Conservation (phyloP, 2,113 vertebrate species). For the Oreochromis niloticus region DNA sequence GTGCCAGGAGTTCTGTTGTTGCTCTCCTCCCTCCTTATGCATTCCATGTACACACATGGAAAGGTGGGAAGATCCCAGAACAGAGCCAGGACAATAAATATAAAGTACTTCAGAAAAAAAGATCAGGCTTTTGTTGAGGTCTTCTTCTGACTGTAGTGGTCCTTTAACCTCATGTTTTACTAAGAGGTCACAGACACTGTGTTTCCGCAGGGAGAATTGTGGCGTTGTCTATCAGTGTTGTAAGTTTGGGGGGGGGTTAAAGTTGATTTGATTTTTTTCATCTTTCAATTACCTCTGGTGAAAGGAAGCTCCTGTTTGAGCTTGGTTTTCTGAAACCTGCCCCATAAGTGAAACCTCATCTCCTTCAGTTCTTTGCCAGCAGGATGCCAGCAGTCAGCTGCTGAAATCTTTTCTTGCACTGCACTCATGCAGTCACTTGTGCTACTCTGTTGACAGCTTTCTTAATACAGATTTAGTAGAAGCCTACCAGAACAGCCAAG, state of each 20-base stretch:
- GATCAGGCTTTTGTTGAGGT: background rate
- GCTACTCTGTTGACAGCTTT: background rate
- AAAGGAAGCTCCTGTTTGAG: background rate
- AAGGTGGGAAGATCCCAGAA: background rate
- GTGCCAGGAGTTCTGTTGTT: background rate
- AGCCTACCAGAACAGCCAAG: background rate
- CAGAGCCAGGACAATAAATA: background rate
- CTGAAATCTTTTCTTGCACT: background rate
- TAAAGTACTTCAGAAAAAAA: background rate
- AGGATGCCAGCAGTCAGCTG: conserved; percentile 18
- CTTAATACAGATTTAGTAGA: background rate
- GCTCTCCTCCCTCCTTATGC: background rate
- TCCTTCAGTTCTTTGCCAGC: conserved; percentile 2
- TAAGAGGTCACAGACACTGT: background rate
- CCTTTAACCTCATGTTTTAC: background rate
- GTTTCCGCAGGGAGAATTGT: background rate
- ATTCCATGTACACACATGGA: background rate
- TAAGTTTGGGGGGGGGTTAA: background rate
- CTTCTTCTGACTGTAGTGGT: background rate
- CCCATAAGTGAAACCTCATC: conserved; percentile 45
- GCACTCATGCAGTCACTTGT: background rate
- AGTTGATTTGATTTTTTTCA: background rate
- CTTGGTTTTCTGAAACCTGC: conserved; percentile 22
- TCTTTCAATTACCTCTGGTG: background rate
- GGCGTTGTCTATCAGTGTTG: background rate